These are phyloP conservation scores for Diplogasteroides magnus DNA, from an alignment of 1,140 invertebrate species.

Conservation along the genomic window DNA sequence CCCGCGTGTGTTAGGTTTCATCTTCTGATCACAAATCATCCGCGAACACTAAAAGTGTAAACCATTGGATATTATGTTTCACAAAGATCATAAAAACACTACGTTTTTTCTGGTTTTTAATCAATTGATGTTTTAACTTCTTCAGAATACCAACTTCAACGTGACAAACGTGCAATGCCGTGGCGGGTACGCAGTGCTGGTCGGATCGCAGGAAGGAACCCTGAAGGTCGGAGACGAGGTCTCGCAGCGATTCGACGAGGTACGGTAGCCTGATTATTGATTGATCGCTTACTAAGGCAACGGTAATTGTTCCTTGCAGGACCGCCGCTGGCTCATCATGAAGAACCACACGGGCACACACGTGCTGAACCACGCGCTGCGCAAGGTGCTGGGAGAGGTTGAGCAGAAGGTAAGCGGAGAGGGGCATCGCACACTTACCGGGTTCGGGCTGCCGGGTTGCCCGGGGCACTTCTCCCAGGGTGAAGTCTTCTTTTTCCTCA, in stretches of 20 bases:
- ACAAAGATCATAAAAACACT: too few relatives aligned
- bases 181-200: slow-evolving; percentile 90
- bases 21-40: too few relatives aligned
- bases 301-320: slow-evolving; percentile 44
- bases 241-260: slow-evolving; percentile 73
- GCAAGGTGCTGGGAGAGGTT: slow-evolving; percentile 79
- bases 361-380: slow-evolving; percentile 85
- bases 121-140: slow-evolving; percentile 23
- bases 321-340: slow-evolving; percentile 81
- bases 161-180: slow-evolving; percentile 92
- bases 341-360: slow-evolving; percentile 99
- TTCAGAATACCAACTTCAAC: slow-evolving; percentile 75
- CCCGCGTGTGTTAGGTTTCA: too few relatives aligned
- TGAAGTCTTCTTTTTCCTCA: too few relatives aligned
- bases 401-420: slow-evolving; percentile 83
- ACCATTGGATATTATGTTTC: too few relatives aligned
- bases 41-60: too few relatives aligned
- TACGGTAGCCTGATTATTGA: too few relatives aligned
- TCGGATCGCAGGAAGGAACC: slow-evolving; percentile 68
- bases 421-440: too few relatives aligned
- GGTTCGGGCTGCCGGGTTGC: too few relatives aligned
- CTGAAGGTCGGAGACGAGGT: slow-evolving; percentile 81
- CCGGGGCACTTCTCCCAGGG: too few relatives aligned
- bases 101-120: slow-evolving; percentile 6
- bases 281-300: neutral